Conservation (phyloP, 2,113 vertebrate genomes). For the Daubentonia madagascariensis region DNA sequence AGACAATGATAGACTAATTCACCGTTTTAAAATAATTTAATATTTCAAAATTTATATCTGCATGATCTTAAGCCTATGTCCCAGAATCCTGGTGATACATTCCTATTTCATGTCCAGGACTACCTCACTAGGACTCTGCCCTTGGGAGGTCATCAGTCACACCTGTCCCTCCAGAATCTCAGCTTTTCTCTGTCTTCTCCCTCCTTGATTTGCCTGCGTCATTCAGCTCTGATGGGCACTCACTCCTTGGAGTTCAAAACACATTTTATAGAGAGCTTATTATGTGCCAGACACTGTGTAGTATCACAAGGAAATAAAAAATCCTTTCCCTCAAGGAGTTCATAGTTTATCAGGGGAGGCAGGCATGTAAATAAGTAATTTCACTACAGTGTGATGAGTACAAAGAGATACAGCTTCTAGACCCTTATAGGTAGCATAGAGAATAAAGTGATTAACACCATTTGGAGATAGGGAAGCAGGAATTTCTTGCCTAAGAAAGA, state of each 20-base stretch:
- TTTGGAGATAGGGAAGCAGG: not conserved
- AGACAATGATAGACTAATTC: not conserved
- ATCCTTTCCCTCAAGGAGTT: not conserved
- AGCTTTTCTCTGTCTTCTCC: not conserved
- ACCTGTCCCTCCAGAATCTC: not conserved
- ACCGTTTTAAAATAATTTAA: not conserved
- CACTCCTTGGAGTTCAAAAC: not conserved
- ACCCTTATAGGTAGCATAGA: not conserved
- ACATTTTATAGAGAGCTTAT: not conserved
- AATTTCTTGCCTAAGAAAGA: not conserved
- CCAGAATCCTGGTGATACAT: not conserved
- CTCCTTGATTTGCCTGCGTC: not conserved
- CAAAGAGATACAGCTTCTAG: not conserved
- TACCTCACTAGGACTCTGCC: not conserved
- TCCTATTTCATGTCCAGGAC: not conserved
- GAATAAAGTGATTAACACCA: not conserved
- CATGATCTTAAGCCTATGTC: not conserved
- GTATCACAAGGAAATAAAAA: constrained; percentile 12
- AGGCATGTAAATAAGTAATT: not conserved
- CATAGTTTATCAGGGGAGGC: not conserved
- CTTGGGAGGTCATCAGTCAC: not conserved
- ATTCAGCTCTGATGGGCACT: not conserved
- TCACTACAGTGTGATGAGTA: not conserved
- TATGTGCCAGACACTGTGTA: not conserved
- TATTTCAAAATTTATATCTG: not conserved